phyloP scores from a whole-genome alignment of 1,140 invertebrate genomes.

The Lucilia sericata region DNA sequence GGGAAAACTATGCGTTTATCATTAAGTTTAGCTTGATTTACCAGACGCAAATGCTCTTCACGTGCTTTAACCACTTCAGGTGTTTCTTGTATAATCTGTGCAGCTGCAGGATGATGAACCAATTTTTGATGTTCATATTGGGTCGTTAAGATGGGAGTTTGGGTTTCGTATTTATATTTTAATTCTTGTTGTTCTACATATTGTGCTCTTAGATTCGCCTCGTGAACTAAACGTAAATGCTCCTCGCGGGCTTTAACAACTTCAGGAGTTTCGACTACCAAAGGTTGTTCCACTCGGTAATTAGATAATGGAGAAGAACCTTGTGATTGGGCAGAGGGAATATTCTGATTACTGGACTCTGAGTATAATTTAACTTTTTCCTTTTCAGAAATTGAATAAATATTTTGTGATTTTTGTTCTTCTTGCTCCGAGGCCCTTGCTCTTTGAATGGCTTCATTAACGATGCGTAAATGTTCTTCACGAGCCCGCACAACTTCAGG shows the following conservation, averaged over 20 bases:
- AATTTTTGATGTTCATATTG: neutral
- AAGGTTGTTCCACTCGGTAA: neutral
- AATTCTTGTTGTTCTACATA: conserved; percentile 1
- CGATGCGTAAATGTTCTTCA: conserved; percentile 57
- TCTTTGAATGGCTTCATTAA: conserved; percentile 52
- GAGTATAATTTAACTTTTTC: neutral
- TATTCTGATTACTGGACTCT: neutral
- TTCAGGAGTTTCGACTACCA: conserved; percentile 58
- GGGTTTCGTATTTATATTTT: neutral
- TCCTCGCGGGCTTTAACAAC: conserved; percentile 59
- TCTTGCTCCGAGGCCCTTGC: neutral
- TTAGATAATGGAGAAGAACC: neutral
- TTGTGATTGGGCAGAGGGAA: neutral
- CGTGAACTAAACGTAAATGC: conserved; percentile 55
- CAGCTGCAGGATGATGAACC: neutral
- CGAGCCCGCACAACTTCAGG: conserved; percentile 58
- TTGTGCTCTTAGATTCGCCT: conserved; percentile 49
- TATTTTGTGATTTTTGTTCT: neutral
- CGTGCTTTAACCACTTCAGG: conserved; percentile 50
- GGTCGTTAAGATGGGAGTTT: neutral
- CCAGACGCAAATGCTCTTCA: conserved; percentile 51
- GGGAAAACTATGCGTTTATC: conserved; percentile 30
- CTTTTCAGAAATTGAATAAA: neutral
- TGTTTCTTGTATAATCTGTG: conserved; percentile 50
- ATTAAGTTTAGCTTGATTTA: conserved; percentile 52